Evolutionary conservation across 2,888 invertebrate species (phyloP).

Genomic region (Temnothorax rugatulus): DNA sequence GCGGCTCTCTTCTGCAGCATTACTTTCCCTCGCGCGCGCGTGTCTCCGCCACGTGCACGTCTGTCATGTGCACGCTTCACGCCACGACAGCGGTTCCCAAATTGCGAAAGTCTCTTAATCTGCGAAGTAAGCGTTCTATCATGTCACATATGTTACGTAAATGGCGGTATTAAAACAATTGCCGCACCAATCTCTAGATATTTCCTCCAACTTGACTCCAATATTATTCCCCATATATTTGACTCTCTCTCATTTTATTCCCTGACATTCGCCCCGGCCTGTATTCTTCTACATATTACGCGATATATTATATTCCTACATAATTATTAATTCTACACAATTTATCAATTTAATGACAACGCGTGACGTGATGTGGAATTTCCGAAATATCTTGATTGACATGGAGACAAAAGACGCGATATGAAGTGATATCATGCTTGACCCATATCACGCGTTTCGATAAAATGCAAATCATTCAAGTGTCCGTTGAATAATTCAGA

Average conservation of each 20-base stretch:
- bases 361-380: neutral
- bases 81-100: slow-evolving; percentile 11
- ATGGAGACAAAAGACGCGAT: neutral
- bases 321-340: neutral
- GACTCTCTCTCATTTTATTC: neutral
- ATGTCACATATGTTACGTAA: neutral
- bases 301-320: neutral
- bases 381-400: neutral
- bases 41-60: slow-evolving; percentile 65
- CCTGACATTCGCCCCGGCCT: neutral
- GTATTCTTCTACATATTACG: too few species aligned
- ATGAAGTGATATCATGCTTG: slow-evolving; percentile 5
- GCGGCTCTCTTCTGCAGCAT: slow-evolving; percentile 44
- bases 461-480: slow-evolving; percentile 37
- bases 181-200: neutral
- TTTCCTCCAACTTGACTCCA: neutral
- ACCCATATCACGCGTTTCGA: slow-evolving; percentile 31
- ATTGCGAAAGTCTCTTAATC: slow-evolving; percentile 23
- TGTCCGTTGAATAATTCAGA: slow-evolving; percentile 37
- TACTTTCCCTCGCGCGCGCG: slow-evolving; percentile 49
- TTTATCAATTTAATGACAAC: slow-evolving; percentile 12
- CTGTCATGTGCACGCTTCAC: slow-evolving; percentile 50
- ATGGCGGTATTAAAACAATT: neutral
- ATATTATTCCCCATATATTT: neutral
- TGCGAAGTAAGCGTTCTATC: neutral